These are phyloP conservation scores for Melierax canorus DNA, from an alignment of 2,113 vertebrate genomes.

Conservation along the genomic window DNA sequence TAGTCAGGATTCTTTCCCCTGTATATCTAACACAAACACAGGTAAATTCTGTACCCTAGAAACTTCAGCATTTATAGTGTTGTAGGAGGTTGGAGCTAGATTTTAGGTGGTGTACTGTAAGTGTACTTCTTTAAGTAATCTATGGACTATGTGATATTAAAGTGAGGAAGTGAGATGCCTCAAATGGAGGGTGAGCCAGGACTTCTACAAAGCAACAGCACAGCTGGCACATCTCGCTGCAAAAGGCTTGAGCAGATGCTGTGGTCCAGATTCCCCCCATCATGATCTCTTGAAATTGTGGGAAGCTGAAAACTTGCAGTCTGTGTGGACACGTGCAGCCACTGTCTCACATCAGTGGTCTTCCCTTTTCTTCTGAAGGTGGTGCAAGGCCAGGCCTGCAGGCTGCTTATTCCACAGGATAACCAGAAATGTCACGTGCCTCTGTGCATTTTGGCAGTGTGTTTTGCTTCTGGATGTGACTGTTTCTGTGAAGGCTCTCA, in stretches of 20 bases:
- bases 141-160: neutral
- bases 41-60: neutral
- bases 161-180: neutral
- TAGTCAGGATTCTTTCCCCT: neutral
- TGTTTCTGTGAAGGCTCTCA: neutral
- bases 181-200: neutral
- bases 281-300: neutral
- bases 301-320: neutral
- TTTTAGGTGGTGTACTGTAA: neutral
- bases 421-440: rapidly evolving
- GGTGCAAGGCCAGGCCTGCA: rapidly evolving
- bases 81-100: neutral
- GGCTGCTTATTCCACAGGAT: rapidly evolving
- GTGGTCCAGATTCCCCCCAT: neutral
- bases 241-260: neutral
- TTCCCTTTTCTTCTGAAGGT: neutral
- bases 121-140: neutral
- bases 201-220: neutral
- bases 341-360: rapidly evolving
- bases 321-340: neutral
- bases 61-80: neutral
- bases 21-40: rapidly evolving
- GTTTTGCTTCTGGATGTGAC: neutral
- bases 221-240: neutral
- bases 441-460: neutral